Evolutionary conservation across 1,140 invertebrate genomes (phyloP).

Genomic region (Himalopsyche phryganea): DNA sequence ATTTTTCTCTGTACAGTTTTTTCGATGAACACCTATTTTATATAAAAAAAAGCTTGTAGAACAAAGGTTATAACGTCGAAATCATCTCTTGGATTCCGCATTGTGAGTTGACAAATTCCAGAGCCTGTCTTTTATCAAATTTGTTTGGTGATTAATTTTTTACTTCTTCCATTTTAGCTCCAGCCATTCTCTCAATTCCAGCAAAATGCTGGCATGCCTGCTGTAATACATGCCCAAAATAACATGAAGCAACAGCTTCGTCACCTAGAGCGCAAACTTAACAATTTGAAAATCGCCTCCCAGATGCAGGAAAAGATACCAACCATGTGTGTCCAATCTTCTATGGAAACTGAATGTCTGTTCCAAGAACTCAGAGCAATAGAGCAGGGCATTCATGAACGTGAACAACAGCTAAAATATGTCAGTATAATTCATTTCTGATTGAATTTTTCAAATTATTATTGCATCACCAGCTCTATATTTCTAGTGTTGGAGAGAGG

Average conservation of each 20-base stretch:
- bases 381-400: conserved; percentile 64
- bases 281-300: conserved; percentile 58
- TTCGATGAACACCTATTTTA: too few species aligned
- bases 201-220: background rate
- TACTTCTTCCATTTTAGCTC: too few species aligned
- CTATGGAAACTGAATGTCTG: conserved; percentile 57
- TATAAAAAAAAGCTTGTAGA: too few species aligned
- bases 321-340: conserved; percentile 35
- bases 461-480: too few species aligned
- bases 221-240: conserved; percentile 34
- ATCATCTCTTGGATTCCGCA: too few species aligned
- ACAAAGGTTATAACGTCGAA: too few species aligned
- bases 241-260: conserved; percentile 61
- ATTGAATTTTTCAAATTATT: background rate
- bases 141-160: too few species aligned
- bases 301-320: conserved; percentile 45
- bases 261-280: conserved; percentile 62
- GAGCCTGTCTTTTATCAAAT: too few species aligned
- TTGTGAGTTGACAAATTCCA: too few species aligned
- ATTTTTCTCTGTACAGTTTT: too few species aligned
- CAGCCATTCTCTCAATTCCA: background rate
- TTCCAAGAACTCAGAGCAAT: conserved; percentile 64
- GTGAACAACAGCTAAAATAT: conserved; percentile 37
- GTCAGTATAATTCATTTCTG: conserved; percentile 1
- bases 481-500: too few species aligned